phyloP scores from a whole-genome alignment of 2,797 vertebrate genomes.

The Tympanoctomys barrerae region DNA sequence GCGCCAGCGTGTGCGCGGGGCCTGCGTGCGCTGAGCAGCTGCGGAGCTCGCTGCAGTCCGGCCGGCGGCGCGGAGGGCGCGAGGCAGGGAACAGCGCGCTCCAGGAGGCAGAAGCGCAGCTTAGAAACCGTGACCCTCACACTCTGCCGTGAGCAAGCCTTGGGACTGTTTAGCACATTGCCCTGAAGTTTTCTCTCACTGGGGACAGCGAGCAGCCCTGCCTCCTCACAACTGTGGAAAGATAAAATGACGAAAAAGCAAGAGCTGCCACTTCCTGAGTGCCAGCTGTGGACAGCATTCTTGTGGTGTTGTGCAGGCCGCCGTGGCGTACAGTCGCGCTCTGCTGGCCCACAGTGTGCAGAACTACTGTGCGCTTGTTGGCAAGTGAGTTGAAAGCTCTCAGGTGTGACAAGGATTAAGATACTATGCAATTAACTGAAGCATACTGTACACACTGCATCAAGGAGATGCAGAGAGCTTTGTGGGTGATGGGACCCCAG shows the following conservation, averaged over 20 bases:
- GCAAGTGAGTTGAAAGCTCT: conserved; percentile 42
- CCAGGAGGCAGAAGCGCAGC: not conserved
- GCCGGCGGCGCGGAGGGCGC: not conserved
- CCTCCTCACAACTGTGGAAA: conserved; percentile 32
- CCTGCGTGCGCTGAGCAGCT: not conserved
- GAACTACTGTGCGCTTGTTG: not conserved
- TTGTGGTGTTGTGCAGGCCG: not conserved
- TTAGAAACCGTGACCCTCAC: not conserved
- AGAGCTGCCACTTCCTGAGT: not conserved
- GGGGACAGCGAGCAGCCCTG: not conserved
- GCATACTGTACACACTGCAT: not conserved
- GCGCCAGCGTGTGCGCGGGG: not conserved
- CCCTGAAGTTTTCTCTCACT: conserved; percentile 18
- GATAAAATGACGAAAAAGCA: not conserved
- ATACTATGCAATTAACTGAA: not conserved
- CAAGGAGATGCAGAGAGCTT: not conserved
- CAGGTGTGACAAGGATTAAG: not conserved
- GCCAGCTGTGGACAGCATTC: not conserved
- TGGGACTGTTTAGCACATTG: not conserved
- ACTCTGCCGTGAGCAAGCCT: not conserved
- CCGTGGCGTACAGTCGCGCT: not conserved
- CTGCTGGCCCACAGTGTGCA: not conserved
- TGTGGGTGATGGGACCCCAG: not conserved
- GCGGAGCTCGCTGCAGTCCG: not conserved
- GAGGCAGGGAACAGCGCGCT: not conserved